Evolutionary conservation across 35 echinoderm and acorn worm species (phyloP).

Genomic region (Amphiura filiformis): DNA sequence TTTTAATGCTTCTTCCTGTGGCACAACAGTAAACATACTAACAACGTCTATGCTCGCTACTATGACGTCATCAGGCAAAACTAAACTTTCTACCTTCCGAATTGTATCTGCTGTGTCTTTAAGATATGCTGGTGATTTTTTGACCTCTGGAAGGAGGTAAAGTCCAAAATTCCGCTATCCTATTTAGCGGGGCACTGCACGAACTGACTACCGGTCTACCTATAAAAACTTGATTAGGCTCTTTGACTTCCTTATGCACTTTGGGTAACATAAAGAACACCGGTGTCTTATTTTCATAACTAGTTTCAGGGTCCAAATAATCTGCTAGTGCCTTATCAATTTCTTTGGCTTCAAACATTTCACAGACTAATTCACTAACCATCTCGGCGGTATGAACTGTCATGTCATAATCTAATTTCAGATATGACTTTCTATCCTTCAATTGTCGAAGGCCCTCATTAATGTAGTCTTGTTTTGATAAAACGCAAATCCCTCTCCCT

Average conservation of each 20-base stretch:
- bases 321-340: background rate
- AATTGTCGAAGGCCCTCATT: background rate
- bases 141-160: too few relatives aligned
- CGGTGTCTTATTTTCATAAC: background rate
- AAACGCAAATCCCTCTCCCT: conserved; percentile 12
- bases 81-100: too few relatives aligned
- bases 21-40: too few relatives aligned
- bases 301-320: background rate
- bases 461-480: background rate
- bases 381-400: background rate
- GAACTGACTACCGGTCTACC: too few relatives aligned
- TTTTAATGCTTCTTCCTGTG: too few relatives aligned
- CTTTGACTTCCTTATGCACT: background rate
- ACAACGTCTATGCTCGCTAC: too few relatives aligned
- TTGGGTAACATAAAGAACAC: background rate
- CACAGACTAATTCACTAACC: background rate
- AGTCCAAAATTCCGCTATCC: too few relatives aligned
- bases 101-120: too few relatives aligned
- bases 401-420: background rate
- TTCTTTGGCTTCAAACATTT: background rate
- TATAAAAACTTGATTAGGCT: too few relatives aligned
- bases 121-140: too few relatives aligned
- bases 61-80: too few relatives aligned
- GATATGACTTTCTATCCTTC: background rate
- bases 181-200: too few relatives aligned